These are phyloP conservation scores for Odontophorus gujanensis DNA, from an alignment of 2,113 vertebrate genomes.

Conservation along the genomic window DNA sequence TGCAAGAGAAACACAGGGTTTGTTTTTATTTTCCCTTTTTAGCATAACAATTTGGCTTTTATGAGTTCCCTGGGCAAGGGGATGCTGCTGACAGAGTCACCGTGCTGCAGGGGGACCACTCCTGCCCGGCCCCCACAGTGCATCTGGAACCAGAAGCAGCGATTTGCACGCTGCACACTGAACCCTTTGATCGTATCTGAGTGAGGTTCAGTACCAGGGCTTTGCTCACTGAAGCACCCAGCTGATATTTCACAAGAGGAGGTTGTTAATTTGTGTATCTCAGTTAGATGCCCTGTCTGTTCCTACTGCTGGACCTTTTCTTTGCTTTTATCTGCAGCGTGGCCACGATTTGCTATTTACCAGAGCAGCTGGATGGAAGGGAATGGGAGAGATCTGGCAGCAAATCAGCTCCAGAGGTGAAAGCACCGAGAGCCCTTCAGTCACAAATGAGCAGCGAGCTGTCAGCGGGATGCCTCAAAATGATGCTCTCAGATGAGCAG, in stretches of 20 bases:
- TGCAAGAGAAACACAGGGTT: background rate
- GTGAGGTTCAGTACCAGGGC: too few species aligned
- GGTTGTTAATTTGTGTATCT: background rate
- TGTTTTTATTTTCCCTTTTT: background rate
- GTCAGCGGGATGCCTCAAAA: background rate
- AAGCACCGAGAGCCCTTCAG: background rate
- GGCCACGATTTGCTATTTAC: background rate
- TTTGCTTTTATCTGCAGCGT: background rate
- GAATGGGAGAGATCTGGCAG: background rate
- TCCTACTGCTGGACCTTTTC: background rate
- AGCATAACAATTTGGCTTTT: background rate
- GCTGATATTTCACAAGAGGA: background rate
- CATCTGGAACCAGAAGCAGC: accelerated
- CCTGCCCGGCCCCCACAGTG: background rate
- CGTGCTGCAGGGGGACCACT: background rate
- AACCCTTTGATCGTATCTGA: background rate
- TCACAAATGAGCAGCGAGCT: accelerated
- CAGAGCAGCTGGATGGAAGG: background rate
- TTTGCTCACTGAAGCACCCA: background rate
- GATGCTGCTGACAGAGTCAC: background rate
- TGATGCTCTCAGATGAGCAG: background rate
- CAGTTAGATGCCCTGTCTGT: background rate
- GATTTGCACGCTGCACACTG: background rate
- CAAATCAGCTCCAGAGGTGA: background rate
- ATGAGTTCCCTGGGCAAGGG: background rate